These are phyloP conservation scores for Aporophyla lueneburgensis DNA, from an alignment of 2,888 invertebrate genomes.

Conservation along the genomic window DNA sequence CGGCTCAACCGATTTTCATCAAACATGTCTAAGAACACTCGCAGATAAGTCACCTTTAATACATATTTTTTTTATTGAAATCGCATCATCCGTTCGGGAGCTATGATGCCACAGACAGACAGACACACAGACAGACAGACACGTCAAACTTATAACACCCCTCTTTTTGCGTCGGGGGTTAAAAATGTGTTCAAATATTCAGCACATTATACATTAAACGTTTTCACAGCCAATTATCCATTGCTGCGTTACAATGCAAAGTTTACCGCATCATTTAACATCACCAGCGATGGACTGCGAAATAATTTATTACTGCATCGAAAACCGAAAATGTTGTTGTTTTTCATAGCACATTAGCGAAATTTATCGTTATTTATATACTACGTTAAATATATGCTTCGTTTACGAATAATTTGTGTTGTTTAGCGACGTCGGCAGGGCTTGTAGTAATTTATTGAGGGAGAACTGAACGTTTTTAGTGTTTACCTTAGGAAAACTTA, in stretches of 20 bases:
- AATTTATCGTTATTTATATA: slow-evolving; percentile 34
- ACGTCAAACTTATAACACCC: too few relatives aligned
- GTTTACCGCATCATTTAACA: slow-evolving; percentile 63
- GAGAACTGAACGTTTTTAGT: background rate
- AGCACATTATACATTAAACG: slow-evolving; percentile 33
- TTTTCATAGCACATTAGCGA: slow-evolving; percentile 52
- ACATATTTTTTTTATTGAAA: too few relatives aligned
- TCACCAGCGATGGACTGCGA: slow-evolving; percentile 55
- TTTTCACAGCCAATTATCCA: slow-evolving; percentile 54
- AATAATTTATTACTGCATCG: slow-evolving; percentile 54
- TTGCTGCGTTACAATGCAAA: slow-evolving; percentile 42
- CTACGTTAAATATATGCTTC: slow-evolving; percentile 46
- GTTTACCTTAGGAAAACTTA: background rate
- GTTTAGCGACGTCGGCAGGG: background rate
- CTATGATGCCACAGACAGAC: too few relatives aligned
- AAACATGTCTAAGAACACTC: too few relatives aligned
- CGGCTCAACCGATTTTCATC: too few relatives aligned
- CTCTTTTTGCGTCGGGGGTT: too few relatives aligned
- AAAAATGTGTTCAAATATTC: slow-evolving; percentile 25
- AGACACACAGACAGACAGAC: too few relatives aligned
- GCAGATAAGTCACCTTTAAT: too few relatives aligned
- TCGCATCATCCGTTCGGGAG: too few relatives aligned
- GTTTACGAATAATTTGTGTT: slow-evolving; percentile 34
- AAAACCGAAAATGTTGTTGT: slow-evolving; percentile 53
- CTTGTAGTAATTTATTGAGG: background rate